A percentile compares a stretch with the other conserved stretches of the same genome.
Evolutionary conservation across 2,797 vertebrate species (phyloP).

Genomic region (Cottoperca gobio): DNA sequence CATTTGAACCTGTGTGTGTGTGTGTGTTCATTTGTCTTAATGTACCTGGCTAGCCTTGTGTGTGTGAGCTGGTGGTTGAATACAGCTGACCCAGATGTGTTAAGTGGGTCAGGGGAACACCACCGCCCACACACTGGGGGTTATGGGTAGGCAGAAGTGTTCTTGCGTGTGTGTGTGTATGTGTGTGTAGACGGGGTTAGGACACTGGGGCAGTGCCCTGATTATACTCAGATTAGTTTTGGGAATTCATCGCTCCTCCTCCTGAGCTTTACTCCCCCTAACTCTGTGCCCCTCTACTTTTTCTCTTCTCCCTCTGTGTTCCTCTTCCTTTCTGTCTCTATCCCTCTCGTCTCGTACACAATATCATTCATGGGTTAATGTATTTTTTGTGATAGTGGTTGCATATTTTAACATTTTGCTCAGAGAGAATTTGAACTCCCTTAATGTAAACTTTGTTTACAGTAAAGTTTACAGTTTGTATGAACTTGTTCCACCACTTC

Average conservation of each 20-base stretch:
- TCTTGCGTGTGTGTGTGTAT: slow-evolving; percentile 45
- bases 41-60: slow-evolving; percentile 37
- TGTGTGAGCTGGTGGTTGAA: slow-evolving; percentile 63
- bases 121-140: slow-evolving; percentile 77
- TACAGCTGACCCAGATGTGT: slow-evolving; percentile 86
- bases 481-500: neutral
- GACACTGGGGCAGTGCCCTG: slow-evolving; percentile 82
- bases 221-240: slow-evolving; percentile 84
- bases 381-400: neutral
- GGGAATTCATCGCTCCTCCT: slow-evolving; percentile 78
- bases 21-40: slow-evolving; percentile 49
- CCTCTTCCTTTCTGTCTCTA: neutral
- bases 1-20: slow-evolving; percentile 32
- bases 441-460: neutral
- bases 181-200: slow-evolving; percentile 65
- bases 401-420: neutral
- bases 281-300: slow-evolving; percentile 24
- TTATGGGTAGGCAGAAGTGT: slow-evolving; percentile 61
- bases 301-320: neutral
- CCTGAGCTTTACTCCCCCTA: slow-evolving; percentile 44
- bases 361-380: neutral
- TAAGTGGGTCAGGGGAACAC: slow-evolving; percentile 86
- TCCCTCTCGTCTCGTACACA: neutral
- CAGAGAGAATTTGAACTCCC: neutral
- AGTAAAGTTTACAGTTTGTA: neutral